Evolutionary conservation across 2,113 vertebrate genomes (phyloP).

Genomic region (Accipiter cooperii): DNA sequence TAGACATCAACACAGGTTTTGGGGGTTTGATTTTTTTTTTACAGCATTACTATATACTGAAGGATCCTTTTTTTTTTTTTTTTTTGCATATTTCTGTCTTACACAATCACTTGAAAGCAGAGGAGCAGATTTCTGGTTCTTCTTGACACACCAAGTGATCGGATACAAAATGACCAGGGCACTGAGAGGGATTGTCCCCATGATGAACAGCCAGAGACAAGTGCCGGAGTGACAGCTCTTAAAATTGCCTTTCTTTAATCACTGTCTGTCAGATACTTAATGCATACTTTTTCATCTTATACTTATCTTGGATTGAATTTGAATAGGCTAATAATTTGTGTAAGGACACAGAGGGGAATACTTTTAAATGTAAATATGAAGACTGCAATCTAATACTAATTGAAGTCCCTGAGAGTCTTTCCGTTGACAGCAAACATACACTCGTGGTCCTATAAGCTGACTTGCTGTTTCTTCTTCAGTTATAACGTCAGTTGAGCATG

Average conservation of each 20-base stretch:
- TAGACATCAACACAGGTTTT: not conserved
- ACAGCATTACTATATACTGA: not conserved
- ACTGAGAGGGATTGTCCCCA: not conserved
- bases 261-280: not conserved
- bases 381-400: not conserved
- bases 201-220: not conserved
- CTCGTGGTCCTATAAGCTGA: not conserved
- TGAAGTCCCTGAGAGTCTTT: not conserved
- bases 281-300: not conserved
- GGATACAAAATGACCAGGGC: not conserved
- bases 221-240: not conserved
- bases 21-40: not conserved
- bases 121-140: not conserved
- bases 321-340: constrained; percentile 9
- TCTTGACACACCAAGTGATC: not conserved
- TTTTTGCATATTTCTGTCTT: not conserved
- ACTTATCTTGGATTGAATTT: not conserved
- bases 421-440: not conserved
- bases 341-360: not conserved
- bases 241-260: not conserved
- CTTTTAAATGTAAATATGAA: constrained; percentile 30
- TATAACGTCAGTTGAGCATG: not conserved
- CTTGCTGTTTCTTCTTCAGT: not conserved
- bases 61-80: not conserved
- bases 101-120: not conserved